phyloP scores from a whole-genome alignment of 1,140 invertebrate genomes.

The Campodea augens region DNA sequence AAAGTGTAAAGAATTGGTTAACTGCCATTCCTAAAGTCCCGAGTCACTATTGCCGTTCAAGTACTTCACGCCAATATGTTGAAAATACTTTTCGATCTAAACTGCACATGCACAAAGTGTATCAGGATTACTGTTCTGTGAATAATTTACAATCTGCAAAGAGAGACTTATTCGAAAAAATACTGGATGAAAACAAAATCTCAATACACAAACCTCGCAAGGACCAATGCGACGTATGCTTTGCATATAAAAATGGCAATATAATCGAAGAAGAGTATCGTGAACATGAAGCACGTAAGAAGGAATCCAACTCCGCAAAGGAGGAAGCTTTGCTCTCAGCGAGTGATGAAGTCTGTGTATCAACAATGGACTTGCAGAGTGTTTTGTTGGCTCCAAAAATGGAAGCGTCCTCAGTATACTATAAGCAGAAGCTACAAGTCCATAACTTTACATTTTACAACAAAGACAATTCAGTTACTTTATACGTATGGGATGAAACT shows the following conservation, averaged over 20 bases:
- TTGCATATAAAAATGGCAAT: background rate
- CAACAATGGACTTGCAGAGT: slow-evolving; percentile 2
- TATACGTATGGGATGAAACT: no score
- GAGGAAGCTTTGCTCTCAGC: background rate
- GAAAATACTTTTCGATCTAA: slow-evolving; percentile 1
- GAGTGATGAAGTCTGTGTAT: background rate
- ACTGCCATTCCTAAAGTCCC: slow-evolving; percentile 2
- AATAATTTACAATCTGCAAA: background rate
- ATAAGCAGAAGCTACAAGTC: slow-evolving; percentile 16
- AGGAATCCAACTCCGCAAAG: background rate
- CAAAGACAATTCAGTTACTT: no score
- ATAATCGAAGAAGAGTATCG: background rate
- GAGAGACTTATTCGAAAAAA: background rate
- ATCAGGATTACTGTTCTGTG: background rate
- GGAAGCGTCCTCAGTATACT: slow-evolving; percentile 13
- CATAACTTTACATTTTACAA: slow-evolving; percentile 18
- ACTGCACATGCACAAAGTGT: slow-evolving; percentile 2
- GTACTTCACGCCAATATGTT: background rate
- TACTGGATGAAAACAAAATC: background rate
- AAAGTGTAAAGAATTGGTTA: slow-evolving; percentile 2
- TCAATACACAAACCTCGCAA: slow-evolving; percentile 1
- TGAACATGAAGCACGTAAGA: background rate
- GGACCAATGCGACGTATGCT: slow-evolving; percentile 2
- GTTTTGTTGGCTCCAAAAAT: slow-evolving; percentile 1
- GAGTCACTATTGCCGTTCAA: slow-evolving; percentile 1